Percentiles rank a stretch among this genome's conserved stretches.
phyloP scores from a whole-genome alignment of 2,113 vertebrate genomes.

The Bombycilla garrulus region DNA sequence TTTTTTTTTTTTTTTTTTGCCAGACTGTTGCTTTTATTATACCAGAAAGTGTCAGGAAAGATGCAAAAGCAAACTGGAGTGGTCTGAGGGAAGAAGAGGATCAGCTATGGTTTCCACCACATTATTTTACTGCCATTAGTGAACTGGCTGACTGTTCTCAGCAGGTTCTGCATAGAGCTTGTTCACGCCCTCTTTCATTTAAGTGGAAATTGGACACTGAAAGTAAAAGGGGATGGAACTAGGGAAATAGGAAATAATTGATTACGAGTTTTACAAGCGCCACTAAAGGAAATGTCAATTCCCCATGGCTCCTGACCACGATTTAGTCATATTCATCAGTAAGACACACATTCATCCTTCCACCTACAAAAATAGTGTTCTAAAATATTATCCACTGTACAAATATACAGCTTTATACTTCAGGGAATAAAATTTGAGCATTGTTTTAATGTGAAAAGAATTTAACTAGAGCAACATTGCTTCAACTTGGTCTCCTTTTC shows the following conservation, averaged over 20 bases:
- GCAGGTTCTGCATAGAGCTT: not conserved
- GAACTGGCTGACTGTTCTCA: not conserved
- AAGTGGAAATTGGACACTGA: not conserved
- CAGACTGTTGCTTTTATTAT: not conserved
- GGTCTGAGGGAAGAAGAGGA: not conserved
- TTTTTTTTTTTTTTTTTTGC: not conserved
- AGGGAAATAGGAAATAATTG: not conserved
- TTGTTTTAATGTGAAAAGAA: constrained; percentile 16
- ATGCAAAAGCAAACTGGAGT: not conserved
- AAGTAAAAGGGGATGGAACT: not conserved
- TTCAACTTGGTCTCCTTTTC: not conserved
- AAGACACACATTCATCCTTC: not conserved
- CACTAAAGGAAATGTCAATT: not conserved
- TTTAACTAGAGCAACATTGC: not conserved
- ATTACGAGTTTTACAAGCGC: not conserved
- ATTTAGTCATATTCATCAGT: not conserved
- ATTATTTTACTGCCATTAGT: fast-evolving
- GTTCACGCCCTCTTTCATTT: not conserved
- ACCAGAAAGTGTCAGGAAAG: not conserved
- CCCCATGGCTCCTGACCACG: not conserved
- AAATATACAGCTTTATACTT: not conserved
- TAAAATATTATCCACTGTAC: not conserved
- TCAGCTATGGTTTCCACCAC: not conserved
- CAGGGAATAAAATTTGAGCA: not conserved
- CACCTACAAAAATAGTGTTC: not conserved